Evolutionary conservation across 2,113 vertebrate species (phyloP).

Genomic region (Myotis yumanensis): DNA sequence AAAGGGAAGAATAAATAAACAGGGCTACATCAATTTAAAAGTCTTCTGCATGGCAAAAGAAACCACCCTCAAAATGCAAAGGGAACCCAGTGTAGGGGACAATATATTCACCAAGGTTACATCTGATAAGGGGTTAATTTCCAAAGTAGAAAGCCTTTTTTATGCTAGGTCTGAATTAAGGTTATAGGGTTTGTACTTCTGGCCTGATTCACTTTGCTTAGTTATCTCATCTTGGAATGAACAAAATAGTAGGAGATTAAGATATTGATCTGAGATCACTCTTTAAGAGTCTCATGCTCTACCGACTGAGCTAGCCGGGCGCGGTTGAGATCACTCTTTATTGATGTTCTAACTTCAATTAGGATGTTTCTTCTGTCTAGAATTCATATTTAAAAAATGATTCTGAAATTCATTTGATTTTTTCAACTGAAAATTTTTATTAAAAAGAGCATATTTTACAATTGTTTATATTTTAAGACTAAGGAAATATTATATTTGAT

Average conservation of each 20-base stretch:
- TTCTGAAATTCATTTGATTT: background rate
- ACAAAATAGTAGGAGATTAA: background rate
- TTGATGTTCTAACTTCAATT: background rate
- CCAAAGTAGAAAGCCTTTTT: background rate
- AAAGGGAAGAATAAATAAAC: no score
- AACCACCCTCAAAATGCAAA: no score
- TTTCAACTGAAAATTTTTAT: background rate
- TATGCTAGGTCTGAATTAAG: background rate
- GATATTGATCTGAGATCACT: background rate
- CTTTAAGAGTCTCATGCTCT: slow-evolving; percentile 83
- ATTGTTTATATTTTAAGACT: background rate
- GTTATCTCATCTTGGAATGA: background rate
- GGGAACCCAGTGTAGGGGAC: no score
- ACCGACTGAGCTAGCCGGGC: slow-evolving; percentile 85
- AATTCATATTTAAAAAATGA: background rate
- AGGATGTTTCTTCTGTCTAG: no score
- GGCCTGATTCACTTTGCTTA: background rate
- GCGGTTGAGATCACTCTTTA: accelerated
- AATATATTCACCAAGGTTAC: no score
- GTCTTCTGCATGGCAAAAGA: no score
- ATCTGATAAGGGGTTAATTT: no score
- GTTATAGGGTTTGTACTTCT: background rate
- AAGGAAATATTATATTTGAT: background rate
- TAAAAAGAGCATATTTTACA: background rate
- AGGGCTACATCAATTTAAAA: no score